These are phyloP conservation scores for Clytia hemisphaerica DNA, from an alignment of 30 jellyfish, hydroid and myxozoan species.

Conservation along the genomic window DNA sequence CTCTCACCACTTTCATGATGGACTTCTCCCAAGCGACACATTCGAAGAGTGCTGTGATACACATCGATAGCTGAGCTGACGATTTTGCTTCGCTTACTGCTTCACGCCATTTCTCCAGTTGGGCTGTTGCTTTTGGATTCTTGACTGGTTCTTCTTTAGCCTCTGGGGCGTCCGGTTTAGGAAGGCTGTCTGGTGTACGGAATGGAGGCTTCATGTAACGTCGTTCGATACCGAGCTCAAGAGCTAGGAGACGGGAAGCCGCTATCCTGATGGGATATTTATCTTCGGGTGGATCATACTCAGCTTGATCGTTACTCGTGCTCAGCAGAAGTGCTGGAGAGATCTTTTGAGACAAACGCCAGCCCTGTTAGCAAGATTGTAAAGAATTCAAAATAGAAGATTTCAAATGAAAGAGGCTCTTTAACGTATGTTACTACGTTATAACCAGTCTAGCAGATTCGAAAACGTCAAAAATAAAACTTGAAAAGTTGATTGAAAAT, in stretches of 20 bases:
- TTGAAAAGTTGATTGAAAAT: not conserved
- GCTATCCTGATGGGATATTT: slow-evolving; percentile 68
- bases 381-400: not conserved
- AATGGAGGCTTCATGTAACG: slow-evolving; percentile 87
- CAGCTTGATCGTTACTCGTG: slow-evolving; percentile 1
- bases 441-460: not conserved
- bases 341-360: slow-evolving; percentile 74
- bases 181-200: slow-evolving; percentile 55
- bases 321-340: slow-evolving; percentile 38
- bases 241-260: slow-evolving; percentile 52
- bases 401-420: too few species aligned
- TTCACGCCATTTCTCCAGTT: slow-evolving; percentile 84
- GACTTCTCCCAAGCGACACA: slow-evolving; percentile 98
- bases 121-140: slow-evolving; percentile 68
- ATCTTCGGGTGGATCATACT: slow-evolving; percentile 23
- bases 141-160: slow-evolving; percentile 12
- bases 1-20: slow-evolving; percentile 92
- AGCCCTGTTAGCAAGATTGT: slow-evolving; percentile 37
- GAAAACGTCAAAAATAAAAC: not conserved
- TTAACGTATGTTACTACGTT: too few species aligned
- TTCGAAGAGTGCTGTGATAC: slow-evolving; percentile 61
- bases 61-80: slow-evolving; percentile 78
- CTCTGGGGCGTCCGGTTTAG: not conserved
- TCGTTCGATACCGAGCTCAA: slow-evolving; percentile 80
- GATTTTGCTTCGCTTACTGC: slow-evolving; percentile 78